Conservation (phyloP, 2,888 invertebrate species). For the Pristionchus mayeri region DNA sequence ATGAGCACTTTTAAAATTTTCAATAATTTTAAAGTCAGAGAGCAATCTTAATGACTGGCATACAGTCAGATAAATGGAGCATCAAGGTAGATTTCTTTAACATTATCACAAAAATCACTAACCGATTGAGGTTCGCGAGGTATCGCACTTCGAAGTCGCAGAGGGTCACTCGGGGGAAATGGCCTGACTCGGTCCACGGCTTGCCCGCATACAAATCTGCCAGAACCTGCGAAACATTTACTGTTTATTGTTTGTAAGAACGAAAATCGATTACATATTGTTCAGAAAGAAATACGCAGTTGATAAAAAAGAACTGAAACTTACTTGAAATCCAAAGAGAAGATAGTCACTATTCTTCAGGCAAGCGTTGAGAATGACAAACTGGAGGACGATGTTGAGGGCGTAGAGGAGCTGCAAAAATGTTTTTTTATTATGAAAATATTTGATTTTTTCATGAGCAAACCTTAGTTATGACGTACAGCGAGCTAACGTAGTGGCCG, state of each 20-base stretch:
- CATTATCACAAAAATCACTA: too few relatives aligned
- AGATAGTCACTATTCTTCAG: slow-evolving; percentile 70
- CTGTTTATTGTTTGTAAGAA: not conserved
- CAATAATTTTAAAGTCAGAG: too few relatives aligned
- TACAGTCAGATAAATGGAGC: too few relatives aligned
- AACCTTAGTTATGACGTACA: slow-evolving; percentile 69
- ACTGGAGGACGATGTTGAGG: slow-evolving; percentile 71
- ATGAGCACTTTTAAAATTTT: too few relatives aligned
- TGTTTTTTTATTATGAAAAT: not conserved
- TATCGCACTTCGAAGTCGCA: slow-evolving; percentile 76
- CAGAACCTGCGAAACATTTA: slow-evolving; percentile 61
- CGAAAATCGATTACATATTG: not conserved
- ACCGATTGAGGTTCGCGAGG: slow-evolving; percentile 72
- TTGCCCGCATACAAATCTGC: slow-evolving; percentile 69
- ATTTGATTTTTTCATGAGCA: not conserved
- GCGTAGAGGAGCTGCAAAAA: slow-evolving; percentile 62
- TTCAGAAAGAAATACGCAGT: not conserved
- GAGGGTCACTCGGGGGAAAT: slow-evolving; percentile 74
- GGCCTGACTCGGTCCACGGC: slow-evolving; percentile 74
- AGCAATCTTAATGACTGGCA: too few relatives aligned
- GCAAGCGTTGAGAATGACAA: slow-evolving; percentile 72
- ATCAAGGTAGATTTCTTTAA: too few relatives aligned
- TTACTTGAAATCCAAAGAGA: slow-evolving; percentile 73
- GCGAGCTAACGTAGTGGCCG: slow-evolving; percentile 70
- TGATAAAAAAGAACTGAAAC: not conserved